Base-by-base conservation (phyloP, 2,888 invertebrate genomes). In the Coleophora flavipennella region DNA sequence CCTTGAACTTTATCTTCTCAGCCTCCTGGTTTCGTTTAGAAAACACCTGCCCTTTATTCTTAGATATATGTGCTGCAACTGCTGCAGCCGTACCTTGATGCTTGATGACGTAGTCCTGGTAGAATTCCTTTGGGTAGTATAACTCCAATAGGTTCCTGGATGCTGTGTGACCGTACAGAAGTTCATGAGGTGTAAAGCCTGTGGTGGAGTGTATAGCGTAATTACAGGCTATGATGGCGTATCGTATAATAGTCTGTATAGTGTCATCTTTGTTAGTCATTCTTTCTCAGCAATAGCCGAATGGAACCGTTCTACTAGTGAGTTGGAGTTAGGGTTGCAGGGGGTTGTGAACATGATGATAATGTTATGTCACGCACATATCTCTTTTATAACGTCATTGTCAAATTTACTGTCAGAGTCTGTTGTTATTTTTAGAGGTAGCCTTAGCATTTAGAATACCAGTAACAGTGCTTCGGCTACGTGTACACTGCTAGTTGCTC, bases 31-130 rank as follows among this genome's bases (percentile, higher is more conserved):
- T 51, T 1, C 20, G 10, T 39, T 34, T 48, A 10, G 36, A 10
- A 9, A 37, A 31, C 4, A 37, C 12, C 25, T 37, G 31, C 27
- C 31, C 20, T 12, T 37, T 37, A 11, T 7, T 43, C 40, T 31
- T 53, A 53, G 12, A 42, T 27, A 11, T 39, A 26, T 41, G 46
- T 14, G 31, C 36, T 13, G 36, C 8, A 10, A 37, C 37, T n/a
- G 31, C 31, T 31, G 9, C 25, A 2, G 31, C 25, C 7, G 14
- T 37, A 2, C n/a, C 10, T n/a, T 25, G 51, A 35, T 94, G 94
- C 68, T 87, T 89, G 41, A 91, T 90, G 1, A 88, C 91, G 35
- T 90, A 91, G 63, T 91, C 92, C 11, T 85, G 92, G 14, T 87
- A 90, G 54, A 77, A 92, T 48, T 58, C 53, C 41, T 50, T 47